Evolutionary conservation across 2,888 invertebrate species (phyloP).

Genomic region (Diaperis boleti): DNA sequence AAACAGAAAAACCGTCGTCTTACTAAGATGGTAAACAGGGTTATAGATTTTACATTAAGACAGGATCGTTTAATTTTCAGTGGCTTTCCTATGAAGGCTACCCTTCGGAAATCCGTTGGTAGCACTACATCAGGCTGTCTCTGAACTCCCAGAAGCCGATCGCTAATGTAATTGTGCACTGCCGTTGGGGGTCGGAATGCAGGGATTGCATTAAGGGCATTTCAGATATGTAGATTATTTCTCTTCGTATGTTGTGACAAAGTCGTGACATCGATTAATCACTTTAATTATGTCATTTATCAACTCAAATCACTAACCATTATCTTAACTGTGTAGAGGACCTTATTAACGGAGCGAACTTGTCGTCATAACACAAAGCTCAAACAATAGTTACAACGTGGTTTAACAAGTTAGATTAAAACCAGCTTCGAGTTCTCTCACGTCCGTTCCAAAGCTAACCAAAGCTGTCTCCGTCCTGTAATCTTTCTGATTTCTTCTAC

Average conservation of each 20-base stretch:
- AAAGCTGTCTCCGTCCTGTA: background rate
- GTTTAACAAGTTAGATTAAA: slow-evolving; percentile 24
- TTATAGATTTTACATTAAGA: slow-evolving; percentile 9
- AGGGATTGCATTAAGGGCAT: slow-evolving; percentile 27
- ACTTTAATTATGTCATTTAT: slow-evolving; percentile 44
- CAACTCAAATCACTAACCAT: slow-evolving; percentile 41
- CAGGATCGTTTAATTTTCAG: slow-evolving; percentile 7
- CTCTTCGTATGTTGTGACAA: slow-evolving; percentile 31
- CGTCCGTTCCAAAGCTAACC: background rate
- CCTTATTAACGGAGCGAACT: slow-evolving; percentile 37
- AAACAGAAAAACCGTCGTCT: background rate
- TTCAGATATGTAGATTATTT: slow-evolving; percentile 40
- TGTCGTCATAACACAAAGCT: slow-evolving; percentile 26
- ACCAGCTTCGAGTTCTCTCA: background rate
- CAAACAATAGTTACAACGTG: slow-evolving; percentile 22
- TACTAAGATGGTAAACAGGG: background rate
- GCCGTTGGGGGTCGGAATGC: slow-evolving; percentile 17
- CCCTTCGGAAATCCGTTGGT: slow-evolving; percentile 19
- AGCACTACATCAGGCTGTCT: slow-evolving; percentile 10
- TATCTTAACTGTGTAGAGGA: slow-evolving; percentile 43
- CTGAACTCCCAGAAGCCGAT: slow-evolving; percentile 11
- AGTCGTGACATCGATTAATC: slow-evolving; percentile 45
- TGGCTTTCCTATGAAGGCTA: slow-evolving; percentile 8
- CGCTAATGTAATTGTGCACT: slow-evolving; percentile 27
- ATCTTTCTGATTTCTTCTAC: background rate